Base-by-base conservation (phyloP, 2,888 invertebrate genomes). In the Loripinus fragilis region DNA sequence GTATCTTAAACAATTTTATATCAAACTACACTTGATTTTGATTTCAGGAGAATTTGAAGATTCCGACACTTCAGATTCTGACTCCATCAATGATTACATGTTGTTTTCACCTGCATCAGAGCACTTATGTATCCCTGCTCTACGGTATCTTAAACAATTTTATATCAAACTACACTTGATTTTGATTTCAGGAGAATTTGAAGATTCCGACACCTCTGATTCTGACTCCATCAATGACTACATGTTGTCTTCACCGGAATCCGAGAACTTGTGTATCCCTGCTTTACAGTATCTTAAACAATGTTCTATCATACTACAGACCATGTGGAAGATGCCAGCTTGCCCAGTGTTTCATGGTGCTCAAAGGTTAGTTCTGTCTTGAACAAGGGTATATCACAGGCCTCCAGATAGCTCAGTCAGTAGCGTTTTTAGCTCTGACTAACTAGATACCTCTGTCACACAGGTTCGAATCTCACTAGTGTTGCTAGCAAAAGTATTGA, bases 261-360 rank as follows among this genome's bases (percentile, higher is more conserved):
- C 87, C 7, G 91, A 92, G 80, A 91, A 90, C 71, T 87, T 93
- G 33, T 91, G 91, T 85, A 85, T 93, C 91, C 97, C 97, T 91
- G 97, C 97, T 0, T 94, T 98, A 38, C 96, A 96, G 88, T 97
- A 97, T 90, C 94, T 98, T 41, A 96, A 97, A 91, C 97, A 96
- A 87, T 98, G 98, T 92, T 97, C 97, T 76, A 96, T 96, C 82
- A 97, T 98, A 86, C 94, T 98, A 72, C 96, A 97, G 2, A 97
- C 97, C 94, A 98, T 98, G 97, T 97, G 97, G 93, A 96, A 96
- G 90, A 98, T 98, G 98, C 98, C 98, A 0, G 97, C 97, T 88
- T 98, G 98, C 92, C 98, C 98, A 0, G 96, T 96, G 80, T 98
- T 98, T 91, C 97, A 97, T 93, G 96, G 98, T 20, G 97, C 97